Evolutionary conservation across 2,888 invertebrate species (phyloP).

Genomic region (Apamea epomidion): DNA sequence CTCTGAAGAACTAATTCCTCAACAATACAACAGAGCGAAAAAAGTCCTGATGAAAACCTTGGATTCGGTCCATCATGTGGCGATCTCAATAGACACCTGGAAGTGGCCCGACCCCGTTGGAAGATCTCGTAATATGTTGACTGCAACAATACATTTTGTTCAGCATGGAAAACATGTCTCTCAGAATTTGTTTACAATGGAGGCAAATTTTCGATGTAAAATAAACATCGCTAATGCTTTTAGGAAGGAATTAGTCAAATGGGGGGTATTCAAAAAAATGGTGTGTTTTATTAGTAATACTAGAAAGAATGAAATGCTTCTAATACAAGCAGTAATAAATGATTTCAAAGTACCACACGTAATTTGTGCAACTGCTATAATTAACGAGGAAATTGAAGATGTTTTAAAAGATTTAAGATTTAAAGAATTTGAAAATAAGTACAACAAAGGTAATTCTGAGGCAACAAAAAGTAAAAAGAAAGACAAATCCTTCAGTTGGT

Average conservation of each 20-base stretch:
- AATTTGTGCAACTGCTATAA: neutral
- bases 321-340: neutral
- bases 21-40: conserved; percentile 14
- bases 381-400: neutral
- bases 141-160: conserved; percentile 23
- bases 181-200: conserved; percentile 8
- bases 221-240: neutral
- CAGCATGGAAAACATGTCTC: conserved; percentile 1
- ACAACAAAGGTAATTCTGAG: neutral
- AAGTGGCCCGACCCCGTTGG: neutral
- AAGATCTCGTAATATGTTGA: neutral
- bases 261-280: conserved; percentile 7
- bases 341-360: neutral
- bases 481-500: conserved; percentile 11
- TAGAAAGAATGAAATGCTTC: neutral
- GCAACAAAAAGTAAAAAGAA: neutral
- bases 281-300: conserved; percentile 7
- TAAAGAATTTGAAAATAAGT: neutral
- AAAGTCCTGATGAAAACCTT: neutral
- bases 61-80: conserved; percentile 5
- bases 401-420: neutral
- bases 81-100: conserved; percentile 18
- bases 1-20: neutral
- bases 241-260: neutral
- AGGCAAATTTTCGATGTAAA: neutral